A percentile compares a stretch with the other conserved stretches of the same genome.
Evolutionary conservation across 1,140 invertebrate species (phyloP).

Genomic region (Camponotus pennsylvanicus): DNA sequence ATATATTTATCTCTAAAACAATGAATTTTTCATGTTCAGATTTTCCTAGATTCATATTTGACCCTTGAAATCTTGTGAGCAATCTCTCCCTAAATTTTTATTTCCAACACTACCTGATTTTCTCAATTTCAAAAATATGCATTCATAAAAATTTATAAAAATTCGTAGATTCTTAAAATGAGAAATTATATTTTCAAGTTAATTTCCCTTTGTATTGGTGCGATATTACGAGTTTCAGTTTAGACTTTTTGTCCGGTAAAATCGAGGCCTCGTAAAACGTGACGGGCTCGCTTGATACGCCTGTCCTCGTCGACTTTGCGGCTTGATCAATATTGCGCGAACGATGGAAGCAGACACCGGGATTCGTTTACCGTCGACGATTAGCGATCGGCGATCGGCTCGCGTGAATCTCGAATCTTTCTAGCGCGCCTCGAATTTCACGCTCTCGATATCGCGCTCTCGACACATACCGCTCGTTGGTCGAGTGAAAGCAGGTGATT

Average conservation of each 20-base stretch:
- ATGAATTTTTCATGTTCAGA: background rate
- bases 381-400: constrained; percentile 34
- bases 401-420: constrained; percentile 22
- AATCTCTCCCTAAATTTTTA: background rate
- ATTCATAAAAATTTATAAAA: too few species aligned
- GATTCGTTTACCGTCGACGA: background rate
- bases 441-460: constrained; percentile 51
- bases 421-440: constrained; percentile 52
- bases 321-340: constrained; percentile 43
- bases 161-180: background rate
- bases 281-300: background rate
- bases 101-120: background rate
- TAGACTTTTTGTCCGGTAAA: background rate
- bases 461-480: constrained; percentile 20
- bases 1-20: background rate
- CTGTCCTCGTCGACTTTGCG: constrained; percentile 16
- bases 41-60: background rate
- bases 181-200: background rate
- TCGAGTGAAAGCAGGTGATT: constrained; percentile 45
- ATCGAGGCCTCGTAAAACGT: background rate
- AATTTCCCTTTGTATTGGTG: background rate
- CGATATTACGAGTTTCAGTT: background rate
- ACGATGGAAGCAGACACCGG: background rate
- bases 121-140: too few species aligned
- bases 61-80: background rate